Conservation (phyloP, 2,797 vertebrate species). For the Spea hammondii region DNA sequence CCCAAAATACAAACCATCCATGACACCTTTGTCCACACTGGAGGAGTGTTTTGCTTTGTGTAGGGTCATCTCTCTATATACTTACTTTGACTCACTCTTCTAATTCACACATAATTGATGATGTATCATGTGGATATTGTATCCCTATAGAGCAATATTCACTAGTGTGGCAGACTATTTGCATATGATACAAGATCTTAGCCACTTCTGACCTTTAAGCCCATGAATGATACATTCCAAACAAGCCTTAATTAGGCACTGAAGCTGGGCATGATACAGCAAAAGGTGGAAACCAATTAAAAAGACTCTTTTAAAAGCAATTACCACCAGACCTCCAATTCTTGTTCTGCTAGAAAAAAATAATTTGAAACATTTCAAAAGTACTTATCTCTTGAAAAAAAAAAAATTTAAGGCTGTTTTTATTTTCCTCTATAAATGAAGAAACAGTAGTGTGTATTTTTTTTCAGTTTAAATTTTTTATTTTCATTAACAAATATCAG, state of each 20-base stretch:
- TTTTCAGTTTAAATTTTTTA: too few relatives aligned
- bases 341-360: neutral
- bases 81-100: conserved; percentile 31
- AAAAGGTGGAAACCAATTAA: neutral
- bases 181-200: conserved; percentile 39
- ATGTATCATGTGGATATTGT: conserved; percentile 25
- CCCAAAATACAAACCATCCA: too few relatives aligned
- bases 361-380: too few relatives aligned
- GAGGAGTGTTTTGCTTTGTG: conserved; percentile 11
- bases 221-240: conserved; percentile 39
- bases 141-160: conserved; percentile 31
- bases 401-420: too few relatives aligned
- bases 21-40: neutral
- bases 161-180: conserved; percentile 36
- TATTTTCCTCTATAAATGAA: too few relatives aligned
- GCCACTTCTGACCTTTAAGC: conserved; percentile 44
- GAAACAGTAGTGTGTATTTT: too few relatives aligned
- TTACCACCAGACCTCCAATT: neutral
- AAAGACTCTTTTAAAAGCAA: neutral
- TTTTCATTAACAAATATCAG: too few relatives aligned
- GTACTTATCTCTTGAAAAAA: too few relatives aligned
- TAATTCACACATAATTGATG: conserved; percentile 34
- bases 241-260: conserved; percentile 11
- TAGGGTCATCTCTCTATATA: conserved; percentile 21
- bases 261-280: conserved; percentile 11